Base-by-base conservation (phyloP, 2,113 vertebrate genomes). In the Antigone vipio region DNA sequence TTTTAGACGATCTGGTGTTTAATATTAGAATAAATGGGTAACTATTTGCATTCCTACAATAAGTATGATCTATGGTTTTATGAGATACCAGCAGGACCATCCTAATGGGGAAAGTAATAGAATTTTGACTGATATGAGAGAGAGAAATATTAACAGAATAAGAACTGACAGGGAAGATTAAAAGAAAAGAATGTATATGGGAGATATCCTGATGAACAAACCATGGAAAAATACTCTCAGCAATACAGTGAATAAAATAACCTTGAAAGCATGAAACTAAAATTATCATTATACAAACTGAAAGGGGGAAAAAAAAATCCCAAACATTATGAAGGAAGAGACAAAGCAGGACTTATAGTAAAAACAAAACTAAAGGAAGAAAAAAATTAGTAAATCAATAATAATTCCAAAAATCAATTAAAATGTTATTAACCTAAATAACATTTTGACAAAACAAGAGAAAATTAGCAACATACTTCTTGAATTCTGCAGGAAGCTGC, bases 61-160 rank as follows among this genome's bases (percentile, higher is more conserved):
- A 75, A 89, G 5, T 40, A 64, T 53, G 35, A 74, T 78, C 7
- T 40, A 72, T 38, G 15, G 18, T n/a, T 95, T 79, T 60, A 79
- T 40, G 42, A 88, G 49, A 75, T 91, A 88, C 11, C 15, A 83
- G 24, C 23, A 55, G 12, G 47, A 63, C 20, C 11, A 35, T 26
- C 3, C 4, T 77, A 94, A 62, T 49, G 5, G 29, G 23, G 18
- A 96, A 92, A 75, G 12, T 52, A 90, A 81, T 76, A 88, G 15
- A n/a, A 90, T 92, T 89, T 81, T 72, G 21, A 89, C 72, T 73
- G 50, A 68, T 84, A 88, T 91, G 34, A 81, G 15, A 60, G 14
- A 59, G 23, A 91, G 32, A 96, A 93, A 84, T 84, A 81, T 62
- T 92, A 85, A 69, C 32, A 75, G 67, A 79, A 69, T 44, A 94